Conservation (phyloP, 2,113 vertebrate species). For the Paedocypris sp. region DNA sequence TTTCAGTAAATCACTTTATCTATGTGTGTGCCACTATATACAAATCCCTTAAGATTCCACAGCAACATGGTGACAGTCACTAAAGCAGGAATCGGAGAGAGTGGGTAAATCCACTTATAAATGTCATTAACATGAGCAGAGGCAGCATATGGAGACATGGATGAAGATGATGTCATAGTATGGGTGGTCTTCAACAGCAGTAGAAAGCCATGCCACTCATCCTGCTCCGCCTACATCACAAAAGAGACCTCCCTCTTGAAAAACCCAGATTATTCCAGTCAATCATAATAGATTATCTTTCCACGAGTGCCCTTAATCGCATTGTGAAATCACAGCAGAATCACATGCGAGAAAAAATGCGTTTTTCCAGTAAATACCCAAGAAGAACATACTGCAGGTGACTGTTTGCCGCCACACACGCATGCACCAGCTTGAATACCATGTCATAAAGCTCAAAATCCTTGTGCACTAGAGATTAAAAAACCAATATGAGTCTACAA, state of each 20-base stretch:
- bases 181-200: constrained; percentile 16
- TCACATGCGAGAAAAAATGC: constrained; percentile 17
- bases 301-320: constrained; percentile 41
- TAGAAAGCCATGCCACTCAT: background rate
- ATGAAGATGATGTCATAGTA: constrained; percentile 32
- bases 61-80: background rate
- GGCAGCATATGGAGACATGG: constrained; percentile 35
- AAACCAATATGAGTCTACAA: constrained; percentile 2
- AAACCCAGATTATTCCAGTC: constrained; percentile 42
- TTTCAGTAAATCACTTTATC: constrained; percentile 11
- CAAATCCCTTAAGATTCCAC: constrained; percentile 3
- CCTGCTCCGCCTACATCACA: background rate
- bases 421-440: background rate
- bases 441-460: background rate
- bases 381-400: constrained; percentile 2
- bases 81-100: background rate
- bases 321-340: constrained; percentile 41
- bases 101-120: constrained; percentile 6
- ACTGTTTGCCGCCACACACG: background rate
- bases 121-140: constrained; percentile 36
- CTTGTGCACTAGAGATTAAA: background rate
- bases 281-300: constrained; percentile 46
- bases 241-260: constrained; percentile 1
- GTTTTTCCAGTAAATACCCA: constrained; percentile 3
- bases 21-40: background rate